Evolutionary conservation across 2,888 invertebrate species (phyloP), one percentile per base, ranked within the genome.

Genomic region (Baccha elongata): DNA sequence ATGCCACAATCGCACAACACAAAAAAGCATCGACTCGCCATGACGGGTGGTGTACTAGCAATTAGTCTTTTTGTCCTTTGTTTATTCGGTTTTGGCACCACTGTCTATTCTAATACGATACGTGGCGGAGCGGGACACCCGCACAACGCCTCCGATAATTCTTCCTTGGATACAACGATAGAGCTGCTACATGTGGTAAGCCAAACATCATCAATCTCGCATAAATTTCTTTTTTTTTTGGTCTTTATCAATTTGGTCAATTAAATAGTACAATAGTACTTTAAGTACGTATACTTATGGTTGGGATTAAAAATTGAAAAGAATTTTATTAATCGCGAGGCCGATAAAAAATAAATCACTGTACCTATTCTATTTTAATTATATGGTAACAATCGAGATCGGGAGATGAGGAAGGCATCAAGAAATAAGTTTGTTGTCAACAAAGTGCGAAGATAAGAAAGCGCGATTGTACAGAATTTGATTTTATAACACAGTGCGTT

Each of bases 161-260:
- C 65, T 55, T 62, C 78, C 3, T 55, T 44, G 79, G 69, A 88
- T 71, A 86, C 90, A 58, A 88, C 90, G 44, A 86, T 89, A 62
- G 88, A 89, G 84, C 86, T 90, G 74, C 75, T 89, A 55, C 89
- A 89, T 88, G 89, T 89, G 90, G 89, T 89, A 87, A 90, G 89
- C 88, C 48, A 71, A n/a, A 23, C 17, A 23, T 23, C 21, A 13
- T n/a, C 37, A 13, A 26, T 35, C 58, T 69, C 55, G 48, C 29
- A 42, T 35, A 68, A 73, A 65, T 65, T 50, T 65, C 42, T 46
- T 53, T 17, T 40, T 35, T 7, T 52, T 53, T 32, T n/a, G 3
- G 11, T 53, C 13, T 13, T 40, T 40, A 40, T 55, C 29, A 40
- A 68, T 69, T 80, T 69, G 44, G 58, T 69, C 80, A 69, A 75